Evolutionary conservation across 2,113 vertebrate species (phyloP).

Genomic region (Syngnathus floridae): DNA sequence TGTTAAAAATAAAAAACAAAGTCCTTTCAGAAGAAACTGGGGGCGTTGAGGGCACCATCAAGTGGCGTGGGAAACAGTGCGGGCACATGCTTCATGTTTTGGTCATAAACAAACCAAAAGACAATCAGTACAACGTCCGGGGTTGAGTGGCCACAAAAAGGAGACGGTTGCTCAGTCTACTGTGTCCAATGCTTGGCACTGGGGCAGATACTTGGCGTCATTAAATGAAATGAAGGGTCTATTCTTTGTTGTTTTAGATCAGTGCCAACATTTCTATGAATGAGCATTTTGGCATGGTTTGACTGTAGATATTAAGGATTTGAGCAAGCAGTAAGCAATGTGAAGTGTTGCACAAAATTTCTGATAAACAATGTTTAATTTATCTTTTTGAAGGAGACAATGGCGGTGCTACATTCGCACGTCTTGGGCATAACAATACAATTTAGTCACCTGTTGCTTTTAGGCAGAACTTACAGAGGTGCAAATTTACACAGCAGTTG

Average conservation of each 20-base stretch:
- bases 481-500: too few relatives aligned
- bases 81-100: constrained; percentile 47
- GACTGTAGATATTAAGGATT: constrained; percentile 17
- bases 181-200: constrained; percentile 3
- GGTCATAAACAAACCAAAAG: constrained; percentile 41
- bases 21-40: constrained; percentile 4
- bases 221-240: constrained; percentile 4
- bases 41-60: constrained; percentile 11
- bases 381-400: background rate
- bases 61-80: constrained; percentile 44
- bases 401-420: background rate
- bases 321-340: constrained; percentile 25
- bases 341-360: background rate
- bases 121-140: constrained; percentile 31
- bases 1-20: constrained; percentile 22
- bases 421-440: too few relatives aligned
- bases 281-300: constrained; percentile 8
- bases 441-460: too few relatives aligned
- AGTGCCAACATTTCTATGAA: background rate
- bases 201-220: background rate
- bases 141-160: constrained; percentile 11
- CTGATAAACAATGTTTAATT: background rate
- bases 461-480: too few relatives aligned
- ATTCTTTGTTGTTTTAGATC: background rate
- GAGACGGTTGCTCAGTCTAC: constrained; percentile 10